Evolutionary conservation across 2,888 invertebrate genomes (phyloP).

Genomic region (Oligia latruncula): DNA sequence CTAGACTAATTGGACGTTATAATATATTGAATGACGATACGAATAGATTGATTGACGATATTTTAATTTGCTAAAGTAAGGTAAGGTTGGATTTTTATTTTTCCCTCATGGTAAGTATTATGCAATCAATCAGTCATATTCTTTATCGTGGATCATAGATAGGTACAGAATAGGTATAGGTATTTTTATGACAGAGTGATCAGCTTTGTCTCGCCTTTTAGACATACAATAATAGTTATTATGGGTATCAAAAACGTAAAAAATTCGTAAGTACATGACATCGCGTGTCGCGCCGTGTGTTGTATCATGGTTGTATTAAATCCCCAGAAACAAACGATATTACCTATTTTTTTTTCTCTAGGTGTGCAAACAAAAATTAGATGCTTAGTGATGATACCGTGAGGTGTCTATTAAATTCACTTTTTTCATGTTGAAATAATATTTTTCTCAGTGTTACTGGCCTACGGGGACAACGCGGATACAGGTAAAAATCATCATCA

Average conservation of each 20-base stretch:
- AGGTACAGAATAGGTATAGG: too few relatives aligned
- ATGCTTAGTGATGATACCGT: too few relatives aligned
- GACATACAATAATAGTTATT: too few relatives aligned
- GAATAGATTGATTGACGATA: too few relatives aligned
- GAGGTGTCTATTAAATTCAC: too few relatives aligned
- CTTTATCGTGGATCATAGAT: background rate
- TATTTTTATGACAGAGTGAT: background rate
- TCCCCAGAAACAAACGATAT: rapidly evolving
- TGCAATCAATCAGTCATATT: background rate
- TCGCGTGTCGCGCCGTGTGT: background rate
- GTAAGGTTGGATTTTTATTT: background rate
- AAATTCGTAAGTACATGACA: background rate
- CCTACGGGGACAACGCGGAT: too few relatives aligned
- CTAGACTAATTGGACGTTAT: too few relatives aligned
- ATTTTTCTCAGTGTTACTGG: background rate
- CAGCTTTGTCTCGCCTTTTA: background rate
- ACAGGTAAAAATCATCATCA: background rate
- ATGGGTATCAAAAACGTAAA: background rate
- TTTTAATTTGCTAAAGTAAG: background rate
- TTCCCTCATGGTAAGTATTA: background rate
- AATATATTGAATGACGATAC: too few relatives aligned
- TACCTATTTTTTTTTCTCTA: background rate
- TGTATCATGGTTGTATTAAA: background rate
- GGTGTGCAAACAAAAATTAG: background rate
- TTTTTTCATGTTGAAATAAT: background rate